Conservation (phyloP, 2,797 vertebrate species). For the Brotula barbata region DNA sequence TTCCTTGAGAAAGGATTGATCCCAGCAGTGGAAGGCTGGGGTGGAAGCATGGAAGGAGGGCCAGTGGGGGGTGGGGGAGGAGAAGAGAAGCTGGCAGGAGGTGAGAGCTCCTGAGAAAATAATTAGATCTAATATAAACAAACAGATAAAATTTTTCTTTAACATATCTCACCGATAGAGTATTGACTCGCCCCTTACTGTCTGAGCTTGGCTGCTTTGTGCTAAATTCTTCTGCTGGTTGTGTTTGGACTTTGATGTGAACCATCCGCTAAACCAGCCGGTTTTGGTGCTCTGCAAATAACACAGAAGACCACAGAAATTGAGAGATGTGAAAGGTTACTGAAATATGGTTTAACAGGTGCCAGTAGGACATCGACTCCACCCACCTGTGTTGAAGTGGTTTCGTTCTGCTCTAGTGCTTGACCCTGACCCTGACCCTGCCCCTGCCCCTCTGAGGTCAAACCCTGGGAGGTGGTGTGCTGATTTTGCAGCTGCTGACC, state of each 20-base stretch:
- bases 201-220: slow-evolving; percentile 27
- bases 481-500: not conserved
- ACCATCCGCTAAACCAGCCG: slow-evolving; percentile 80
- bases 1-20: slow-evolving; percentile 66
- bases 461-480: slow-evolving; percentile 6
- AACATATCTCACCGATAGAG: too few species aligned
- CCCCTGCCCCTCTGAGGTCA: not conserved
- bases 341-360: not conserved
- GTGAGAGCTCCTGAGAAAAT: slow-evolving; percentile 56
- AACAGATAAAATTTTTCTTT: too few species aligned
- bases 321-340: not conserved
- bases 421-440: too few species aligned
- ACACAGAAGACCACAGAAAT: not conserved
- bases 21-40: slow-evolving; percentile 47
- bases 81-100: slow-evolving; percentile 10
- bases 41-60: slow-evolving; percentile 23
- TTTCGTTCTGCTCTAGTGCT: slow-evolving; percentile 1
- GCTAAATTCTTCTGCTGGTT: slow-evolving; percentile 38
- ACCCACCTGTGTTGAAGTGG: slow-evolving; percentile 45
- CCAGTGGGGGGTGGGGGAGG: not conserved
- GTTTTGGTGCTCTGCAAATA: slow-evolving; percentile 58
- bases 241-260: slow-evolving; percentile 69
- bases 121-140: slow-evolving; percentile 15
- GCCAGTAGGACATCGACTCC: not conserved
- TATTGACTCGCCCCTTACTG: slow-evolving; percentile 33